phyloP scores from a whole-genome alignment of 2,888 invertebrate genomes.

The Xylophagus ater region DNA sequence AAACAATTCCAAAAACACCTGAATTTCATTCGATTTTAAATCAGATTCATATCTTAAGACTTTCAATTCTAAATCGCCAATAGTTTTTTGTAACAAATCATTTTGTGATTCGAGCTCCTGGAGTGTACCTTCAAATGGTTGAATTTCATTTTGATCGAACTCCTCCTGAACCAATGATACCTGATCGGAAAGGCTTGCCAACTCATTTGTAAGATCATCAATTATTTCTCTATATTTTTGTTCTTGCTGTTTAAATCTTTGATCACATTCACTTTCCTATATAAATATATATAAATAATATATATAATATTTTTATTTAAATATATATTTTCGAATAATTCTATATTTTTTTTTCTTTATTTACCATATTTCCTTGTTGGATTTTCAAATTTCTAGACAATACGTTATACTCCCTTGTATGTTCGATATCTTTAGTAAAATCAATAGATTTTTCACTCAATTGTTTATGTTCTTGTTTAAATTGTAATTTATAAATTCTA shows the following conservation, averaged over 20 bases:
- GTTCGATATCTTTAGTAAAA: too few relatives aligned
- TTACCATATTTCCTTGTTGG: too few relatives aligned
- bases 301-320: too few relatives aligned
- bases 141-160: conserved; percentile 14
- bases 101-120: conserved; percentile 25
- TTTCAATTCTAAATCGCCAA: conserved; percentile 17
- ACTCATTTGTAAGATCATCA: conserved; percentile 31
- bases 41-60: conserved; percentile 3
- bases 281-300: too few relatives aligned
- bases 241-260: conserved; percentile 26
- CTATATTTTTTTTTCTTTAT: too few relatives aligned
- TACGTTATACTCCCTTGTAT: too few relatives aligned
- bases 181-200: conserved; percentile 30
- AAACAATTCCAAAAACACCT: conserved; percentile 6
- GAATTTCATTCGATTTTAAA: conserved; percentile 8
- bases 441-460: too few relatives aligned
- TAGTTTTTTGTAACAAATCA: conserved; percentile 24
- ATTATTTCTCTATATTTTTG: conserved; percentile 33
- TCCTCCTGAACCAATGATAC: conserved; percentile 28
- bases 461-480: too few relatives aligned
- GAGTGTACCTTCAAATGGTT: conserved; percentile 21
- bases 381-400: too few relatives aligned
- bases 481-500: too few relatives aligned
- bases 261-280: conserved; percentile 13
- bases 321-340: too few relatives aligned